Percentiles rank a stretch among this genome's conserved stretches.
Evolutionary conservation across 2,888 invertebrate species (phyloP).

Genomic region (Mactromeris polynyma): DNA sequence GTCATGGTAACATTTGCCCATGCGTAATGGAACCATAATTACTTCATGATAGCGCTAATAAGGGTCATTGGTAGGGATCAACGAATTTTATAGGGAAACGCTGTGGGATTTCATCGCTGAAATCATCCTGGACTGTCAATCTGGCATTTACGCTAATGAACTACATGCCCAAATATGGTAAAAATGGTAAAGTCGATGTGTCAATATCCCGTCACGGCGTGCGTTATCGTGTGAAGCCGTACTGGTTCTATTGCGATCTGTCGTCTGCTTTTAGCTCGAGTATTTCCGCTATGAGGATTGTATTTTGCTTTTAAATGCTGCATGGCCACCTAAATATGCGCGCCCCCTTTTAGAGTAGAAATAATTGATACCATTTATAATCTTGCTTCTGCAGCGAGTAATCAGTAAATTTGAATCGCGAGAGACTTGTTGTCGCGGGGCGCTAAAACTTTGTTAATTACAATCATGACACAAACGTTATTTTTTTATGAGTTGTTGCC

Average conservation of each 20-base stretch:
- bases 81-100: constrained; percentile 6
- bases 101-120: constrained; percentile 42
- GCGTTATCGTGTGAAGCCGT: not conserved
- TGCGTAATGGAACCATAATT: constrained; percentile 58
- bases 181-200: not conserved
- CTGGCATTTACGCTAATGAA: constrained; percentile 24
- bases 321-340: not conserved
- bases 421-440: not conserved
- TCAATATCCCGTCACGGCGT: constrained; percentile 3
- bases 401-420: not conserved
- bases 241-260: not conserved
- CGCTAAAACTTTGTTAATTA: not conserved
- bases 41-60: constrained; percentile 41
- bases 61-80: constrained; percentile 43
- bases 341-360: not conserved
- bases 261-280: constrained; percentile 2
- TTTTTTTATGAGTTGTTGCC: no score
- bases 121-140: constrained; percentile 10
- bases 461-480: not conserved
- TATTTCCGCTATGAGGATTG: not conserved
- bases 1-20: constrained; percentile 57
- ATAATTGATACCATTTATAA: not conserved
- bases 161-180: constrained; percentile 29
- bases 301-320: not conserved
- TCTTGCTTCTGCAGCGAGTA: not conserved